Evolutionary conservation across 2,888 invertebrate genomes (phyloP).

Genomic region (Pachliopta kotzebuea): DNA sequence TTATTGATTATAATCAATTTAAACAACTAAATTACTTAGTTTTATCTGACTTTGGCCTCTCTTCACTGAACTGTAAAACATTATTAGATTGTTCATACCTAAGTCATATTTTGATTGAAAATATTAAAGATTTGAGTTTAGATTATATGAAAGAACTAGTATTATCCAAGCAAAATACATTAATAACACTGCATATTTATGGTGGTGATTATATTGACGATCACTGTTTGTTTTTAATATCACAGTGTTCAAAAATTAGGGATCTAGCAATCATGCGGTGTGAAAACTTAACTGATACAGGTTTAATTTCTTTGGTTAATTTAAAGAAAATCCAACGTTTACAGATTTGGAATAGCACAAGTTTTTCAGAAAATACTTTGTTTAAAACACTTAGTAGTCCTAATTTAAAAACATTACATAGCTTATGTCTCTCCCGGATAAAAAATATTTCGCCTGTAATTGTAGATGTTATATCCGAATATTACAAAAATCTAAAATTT

Average conservation of each 20-base stretch:
- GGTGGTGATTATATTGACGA: constrained; percentile 65
- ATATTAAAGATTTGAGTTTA: constrained; percentile 58
- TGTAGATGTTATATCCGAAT: constrained; percentile 65
- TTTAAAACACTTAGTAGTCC: constrained; percentile 53
- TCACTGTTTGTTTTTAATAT: constrained; percentile 52
- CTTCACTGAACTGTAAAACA: constrained; percentile 52
- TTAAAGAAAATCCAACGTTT: constrained; percentile 54
- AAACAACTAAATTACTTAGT: constrained; percentile 54
- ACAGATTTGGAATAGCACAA: constrained; percentile 69
- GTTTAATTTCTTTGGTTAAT: constrained; percentile 50
- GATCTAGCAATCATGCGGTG: constrained; percentile 67
- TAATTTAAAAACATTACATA: constrained; percentile 51
- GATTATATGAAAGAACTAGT: constrained; percentile 58
- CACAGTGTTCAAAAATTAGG: constrained; percentile 54
- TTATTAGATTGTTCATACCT: constrained; percentile 58
- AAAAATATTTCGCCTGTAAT: constrained; percentile 60
- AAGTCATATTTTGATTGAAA: constrained; percentile 64
- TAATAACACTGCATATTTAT: constrained; percentile 61
- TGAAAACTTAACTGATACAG: constrained; percentile 63
- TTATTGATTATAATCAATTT: constrained; percentile 57
- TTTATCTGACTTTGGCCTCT: constrained; percentile 69
- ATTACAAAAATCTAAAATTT: constrained; percentile 65
- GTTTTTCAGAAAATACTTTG: constrained; percentile 59
- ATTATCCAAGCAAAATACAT: constrained; percentile 48
- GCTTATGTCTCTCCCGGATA: constrained; percentile 68